Percentiles rank a stretch among this genome's conserved stretches.
phyloP scores from a whole-genome alignment of 2,113 vertebrate genomes.

The Acrocephalus kingi region DNA sequence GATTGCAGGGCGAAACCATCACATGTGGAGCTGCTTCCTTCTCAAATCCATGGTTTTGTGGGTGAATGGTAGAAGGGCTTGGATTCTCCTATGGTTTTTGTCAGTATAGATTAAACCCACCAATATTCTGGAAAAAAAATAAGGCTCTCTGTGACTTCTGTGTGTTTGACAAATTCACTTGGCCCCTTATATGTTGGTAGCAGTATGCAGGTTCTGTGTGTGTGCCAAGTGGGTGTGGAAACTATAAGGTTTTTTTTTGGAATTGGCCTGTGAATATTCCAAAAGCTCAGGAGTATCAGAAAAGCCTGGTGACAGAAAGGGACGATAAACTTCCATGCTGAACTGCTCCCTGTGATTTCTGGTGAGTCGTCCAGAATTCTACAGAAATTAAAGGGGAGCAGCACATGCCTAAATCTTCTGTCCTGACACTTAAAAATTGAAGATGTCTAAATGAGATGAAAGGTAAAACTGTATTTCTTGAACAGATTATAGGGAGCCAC shows the following conservation, averaged over 20 bases:
- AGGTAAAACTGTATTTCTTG: background rate
- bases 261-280: background rate
- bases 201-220: background rate
- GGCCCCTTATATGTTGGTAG: background rate
- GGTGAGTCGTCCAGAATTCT: background rate
- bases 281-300: background rate
- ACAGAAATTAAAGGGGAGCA: background rate
- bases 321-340: rapidly evolving
- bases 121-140: background rate
- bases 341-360: background rate
- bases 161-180: background rate
- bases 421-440: background rate
- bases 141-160: rapidly evolving
- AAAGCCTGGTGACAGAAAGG: background rate
- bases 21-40: background rate
- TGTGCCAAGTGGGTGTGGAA: background rate
- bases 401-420: background rate
- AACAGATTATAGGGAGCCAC: background rate
- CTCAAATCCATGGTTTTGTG: background rate
- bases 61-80: background rate
- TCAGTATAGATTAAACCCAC: background rate
- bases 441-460: background rate
- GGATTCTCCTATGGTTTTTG: background rate
- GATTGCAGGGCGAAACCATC: background rate
- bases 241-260: background rate